Percentiles rank a stretch among this genome's conserved stretches.
Evolutionary conservation across 2,888 invertebrate species (phyloP).

Genomic region (Eupithecia exiguata): DNA sequence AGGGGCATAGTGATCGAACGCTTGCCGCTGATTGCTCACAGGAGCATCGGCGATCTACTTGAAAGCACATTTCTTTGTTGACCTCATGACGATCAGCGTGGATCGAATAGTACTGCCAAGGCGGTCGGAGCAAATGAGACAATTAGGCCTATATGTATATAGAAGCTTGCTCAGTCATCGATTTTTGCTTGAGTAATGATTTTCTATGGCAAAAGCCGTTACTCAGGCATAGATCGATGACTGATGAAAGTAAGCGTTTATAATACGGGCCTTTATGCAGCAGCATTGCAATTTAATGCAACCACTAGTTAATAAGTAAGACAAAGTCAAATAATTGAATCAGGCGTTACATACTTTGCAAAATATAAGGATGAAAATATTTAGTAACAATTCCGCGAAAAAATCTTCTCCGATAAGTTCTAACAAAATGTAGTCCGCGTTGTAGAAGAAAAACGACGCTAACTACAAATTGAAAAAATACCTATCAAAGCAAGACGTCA

Average conservation of each 20-base stretch:
- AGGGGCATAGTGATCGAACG: conserved; percentile 35
- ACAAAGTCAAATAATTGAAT: too few relatives aligned
- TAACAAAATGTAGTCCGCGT: too few relatives aligned
- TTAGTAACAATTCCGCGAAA: too few relatives aligned
- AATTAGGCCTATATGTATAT: not conserved
- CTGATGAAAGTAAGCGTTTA: too few relatives aligned
- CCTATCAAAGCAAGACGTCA: too few relatives aligned
- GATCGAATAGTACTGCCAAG: not conserved
- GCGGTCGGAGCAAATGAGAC: not conserved
- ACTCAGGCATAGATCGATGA: not conserved
- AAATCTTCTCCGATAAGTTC: too few relatives aligned
- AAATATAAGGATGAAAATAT: too few relatives aligned
- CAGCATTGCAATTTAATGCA: not conserved
- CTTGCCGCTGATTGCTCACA: conserved; percentile 29
- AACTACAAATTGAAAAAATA: too few relatives aligned
- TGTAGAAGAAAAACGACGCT: too few relatives aligned
- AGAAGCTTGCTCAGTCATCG: not conserved
- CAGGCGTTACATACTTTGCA: too few relatives aligned
- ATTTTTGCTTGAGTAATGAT: not conserved
- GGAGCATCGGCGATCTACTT: conserved; percentile 28
- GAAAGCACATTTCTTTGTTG: conserved; percentile 26
- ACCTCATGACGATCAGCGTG: not conserved
- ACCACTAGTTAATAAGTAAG: not conserved
- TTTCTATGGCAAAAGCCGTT: not conserved
- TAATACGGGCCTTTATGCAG: not conserved